Evolutionary conservation across 2,113 vertebrate genomes (phyloP).

Genomic region (Platichthys flesus): DNA sequence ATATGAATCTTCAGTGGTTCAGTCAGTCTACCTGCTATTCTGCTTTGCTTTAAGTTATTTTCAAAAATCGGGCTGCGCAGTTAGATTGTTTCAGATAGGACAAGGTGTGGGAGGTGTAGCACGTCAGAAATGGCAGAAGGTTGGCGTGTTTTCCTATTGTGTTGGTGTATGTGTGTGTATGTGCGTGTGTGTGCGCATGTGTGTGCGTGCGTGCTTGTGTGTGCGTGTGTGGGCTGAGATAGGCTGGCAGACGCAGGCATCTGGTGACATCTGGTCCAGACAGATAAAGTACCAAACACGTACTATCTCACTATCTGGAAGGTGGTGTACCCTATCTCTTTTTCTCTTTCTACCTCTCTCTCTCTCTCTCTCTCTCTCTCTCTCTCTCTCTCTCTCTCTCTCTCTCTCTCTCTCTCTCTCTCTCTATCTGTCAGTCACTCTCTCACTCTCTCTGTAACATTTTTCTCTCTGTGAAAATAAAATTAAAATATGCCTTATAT

Average conservation of each 20-base stretch:
- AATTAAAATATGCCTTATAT: slow-evolving; percentile 22
- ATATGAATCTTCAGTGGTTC: slow-evolving; percentile 4
- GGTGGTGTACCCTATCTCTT: slow-evolving; percentile 29
- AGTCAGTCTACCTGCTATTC: slow-evolving; percentile 19
- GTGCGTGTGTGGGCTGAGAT: slow-evolving; percentile 49
- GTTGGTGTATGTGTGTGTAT: slow-evolving; percentile 4
- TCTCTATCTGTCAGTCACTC: slow-evolving; percentile 3
- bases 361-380: slow-evolving; percentile 5
- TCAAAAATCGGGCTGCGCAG: slow-evolving; percentile 15
- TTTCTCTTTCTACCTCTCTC: slow-evolving; percentile 32
- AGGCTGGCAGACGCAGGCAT: slow-evolving; percentile 63
- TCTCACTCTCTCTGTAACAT: slow-evolving; percentile 26
- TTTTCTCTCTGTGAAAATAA: slow-evolving; percentile 23
- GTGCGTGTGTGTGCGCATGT: slow-evolving; percentile 40
- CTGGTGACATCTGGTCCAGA: slow-evolving; percentile 75
- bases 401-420: slow-evolving; percentile 13
- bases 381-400: slow-evolving; percentile 1
- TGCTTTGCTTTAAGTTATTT: slow-evolving; percentile 41
- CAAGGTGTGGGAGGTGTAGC: slow-evolving; percentile 48
- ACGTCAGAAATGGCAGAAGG: slow-evolving; percentile 49
- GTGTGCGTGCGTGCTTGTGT: slow-evolving; percentile 31
- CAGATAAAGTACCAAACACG: slow-evolving; percentile 78
- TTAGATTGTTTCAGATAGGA: slow-evolving; percentile 56
- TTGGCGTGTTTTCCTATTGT: slow-evolving; percentile 19
- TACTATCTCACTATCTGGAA: slow-evolving; percentile 61